phyloP scores from a whole-genome alignment of 1,140 invertebrate species.

The Spodoptera frugiperda region DNA sequence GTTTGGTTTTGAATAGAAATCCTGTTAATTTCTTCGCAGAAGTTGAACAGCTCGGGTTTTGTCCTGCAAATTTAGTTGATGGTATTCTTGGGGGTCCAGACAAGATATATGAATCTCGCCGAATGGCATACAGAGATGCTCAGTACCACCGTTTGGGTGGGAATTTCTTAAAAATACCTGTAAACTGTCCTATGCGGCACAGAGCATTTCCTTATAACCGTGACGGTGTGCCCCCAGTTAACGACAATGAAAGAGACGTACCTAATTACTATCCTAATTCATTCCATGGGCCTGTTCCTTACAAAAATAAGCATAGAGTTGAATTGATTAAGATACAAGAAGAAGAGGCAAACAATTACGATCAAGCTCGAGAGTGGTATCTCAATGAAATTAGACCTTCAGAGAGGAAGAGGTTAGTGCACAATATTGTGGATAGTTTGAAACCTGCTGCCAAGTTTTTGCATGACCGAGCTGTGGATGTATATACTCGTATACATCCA shows the following conservation, averaged over 20 bases:
- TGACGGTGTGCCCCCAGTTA: slow-evolving; percentile 92
- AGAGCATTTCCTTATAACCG: slow-evolving; percentile 92
- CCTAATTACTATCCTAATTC: slow-evolving; percentile 99
- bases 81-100: slow-evolving; percentile 94
- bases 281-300: slow-evolving; percentile 92
- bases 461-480: slow-evolving; percentile 91
- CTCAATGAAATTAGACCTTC: slow-evolving; percentile 91
- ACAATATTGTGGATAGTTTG: slow-evolving; percentile 93
- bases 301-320: slow-evolving; percentile 80
- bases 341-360: slow-evolving; percentile 93
- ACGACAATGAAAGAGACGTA: slow-evolving; percentile 90
- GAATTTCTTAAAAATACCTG: slow-evolving; percentile 95
- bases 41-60: slow-evolving; percentile 96
- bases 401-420: slow-evolving; percentile 90
- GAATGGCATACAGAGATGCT: slow-evolving; percentile 96
- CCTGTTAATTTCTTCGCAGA: slow-evolving; percentile 95
- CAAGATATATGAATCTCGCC: slow-evolving; percentile 95
- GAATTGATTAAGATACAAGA: slow-evolving; percentile 83
- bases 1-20: slow-evolving; percentile 93
- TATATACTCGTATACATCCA: slow-evolving; percentile 89
- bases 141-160: slow-evolving; percentile 95
- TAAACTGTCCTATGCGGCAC: slow-evolving; percentile 94
- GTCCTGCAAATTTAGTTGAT: slow-evolving; percentile 94
- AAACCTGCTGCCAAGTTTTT: slow-evolving; percentile 92
- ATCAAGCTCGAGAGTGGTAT: slow-evolving; percentile 94